phyloP scores from a whole-genome alignment of 2,797 vertebrate species.

The Garrulus glandarius region DNA sequence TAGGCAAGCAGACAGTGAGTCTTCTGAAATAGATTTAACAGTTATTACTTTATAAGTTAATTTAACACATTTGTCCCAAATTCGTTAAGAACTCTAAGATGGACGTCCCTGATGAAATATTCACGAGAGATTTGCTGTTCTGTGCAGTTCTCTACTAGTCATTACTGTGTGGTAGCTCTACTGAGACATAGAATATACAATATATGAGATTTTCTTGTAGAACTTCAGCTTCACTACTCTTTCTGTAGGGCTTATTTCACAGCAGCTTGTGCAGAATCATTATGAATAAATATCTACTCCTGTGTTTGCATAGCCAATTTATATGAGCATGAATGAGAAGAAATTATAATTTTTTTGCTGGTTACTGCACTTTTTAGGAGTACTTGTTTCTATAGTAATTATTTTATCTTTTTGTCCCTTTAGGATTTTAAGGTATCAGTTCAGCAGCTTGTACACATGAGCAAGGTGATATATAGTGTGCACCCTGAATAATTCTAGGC shows the following conservation, averaged over 20 bases:
- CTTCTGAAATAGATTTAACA: background rate
- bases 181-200: background rate
- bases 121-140: background rate
- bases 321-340: background rate
- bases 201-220: background rate
- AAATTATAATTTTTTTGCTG: background rate
- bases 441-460: background rate
- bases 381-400: background rate
- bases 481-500: background rate
- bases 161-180: background rate
- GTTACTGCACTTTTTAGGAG: background rate
- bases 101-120: background rate
- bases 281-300: background rate
- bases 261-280: background rate
- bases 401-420: background rate
- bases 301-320: background rate
- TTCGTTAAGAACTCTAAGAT: background rate
- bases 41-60: background rate
- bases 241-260: constrained; percentile 14
- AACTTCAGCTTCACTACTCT: background rate
- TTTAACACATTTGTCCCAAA: background rate
- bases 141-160: background rate
- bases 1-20: background rate
- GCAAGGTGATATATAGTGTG: background rate
- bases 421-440: background rate